Base-by-base conservation (phyloP, 2,113 vertebrate species). In the Amia ocellicauda region DNA sequence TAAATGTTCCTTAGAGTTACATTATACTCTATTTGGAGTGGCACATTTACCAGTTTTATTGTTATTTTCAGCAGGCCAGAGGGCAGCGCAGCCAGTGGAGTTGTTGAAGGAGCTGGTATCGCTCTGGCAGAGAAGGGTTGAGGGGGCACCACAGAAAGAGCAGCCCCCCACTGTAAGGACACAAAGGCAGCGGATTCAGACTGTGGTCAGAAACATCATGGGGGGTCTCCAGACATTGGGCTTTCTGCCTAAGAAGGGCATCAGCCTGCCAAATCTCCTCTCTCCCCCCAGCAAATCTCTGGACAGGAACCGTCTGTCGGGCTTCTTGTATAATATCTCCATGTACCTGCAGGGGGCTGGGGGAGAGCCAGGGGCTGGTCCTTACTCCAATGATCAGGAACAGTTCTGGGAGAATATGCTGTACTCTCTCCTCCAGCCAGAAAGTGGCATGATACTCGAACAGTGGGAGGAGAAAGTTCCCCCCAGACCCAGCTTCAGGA, bases 301-400 rank as follows among this genome's bases (percentile, higher is more conserved):
- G 4, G 84, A 89, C 70, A 71, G 81, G 56, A 84, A 83, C 45
- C 78, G 86, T 22, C 85, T 91, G 51, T 91, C 89, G 9, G 81
- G 88, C 54, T 93, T 95, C 70, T 83, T 95, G 42, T 86, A 91
- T 76, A 94, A 94, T 73, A 86, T 93, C 77, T 93, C 93, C 24
- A 77, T 85, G 64, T 91, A 91, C 61, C 88, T 94, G 57, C 88
- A 92, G 60, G 91, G 92, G 72, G 84, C 88, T 80, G 91, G 84
- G 3, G 83, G 82, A 14, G 89, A 88, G 61, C 70, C 88, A 0
- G 85, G 89, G 47, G 83, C 84, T 45, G 69, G 47, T 0, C 80
- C 68, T 0, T 16, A 42, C 0, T 65, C 75, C 49, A 57, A 71
- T 31, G 76, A 81, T 1, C 79, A 87, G 40, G 79, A 85, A 13